A percentile compares a stretch with the other conserved stretches of the same genome.
Conservation (phyloP, 2,797 vertebrate species). For the Eupleurogrammus muticus region DNA sequence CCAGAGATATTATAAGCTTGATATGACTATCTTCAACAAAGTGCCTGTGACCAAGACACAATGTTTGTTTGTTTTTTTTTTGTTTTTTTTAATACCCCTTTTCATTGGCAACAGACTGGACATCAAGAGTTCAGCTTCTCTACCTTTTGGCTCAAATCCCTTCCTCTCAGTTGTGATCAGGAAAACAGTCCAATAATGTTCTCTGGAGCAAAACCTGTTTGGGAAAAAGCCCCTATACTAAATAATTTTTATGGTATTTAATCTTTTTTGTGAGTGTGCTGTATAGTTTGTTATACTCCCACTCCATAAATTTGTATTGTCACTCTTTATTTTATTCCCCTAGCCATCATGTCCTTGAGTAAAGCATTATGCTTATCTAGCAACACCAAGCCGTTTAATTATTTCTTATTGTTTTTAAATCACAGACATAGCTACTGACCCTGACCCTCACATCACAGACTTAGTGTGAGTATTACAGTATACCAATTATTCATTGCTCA, state of each 20-base stretch:
- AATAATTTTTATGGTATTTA: slow-evolving; percentile 21
- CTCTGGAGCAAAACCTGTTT: slow-evolving; percentile 40
- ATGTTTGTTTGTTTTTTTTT: no score
- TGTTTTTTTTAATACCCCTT: slow-evolving; percentile 32
- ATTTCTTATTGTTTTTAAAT: slow-evolving; percentile 62
- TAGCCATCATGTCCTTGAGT: slow-evolving; percentile 62
- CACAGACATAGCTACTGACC: slow-evolving; percentile 53
- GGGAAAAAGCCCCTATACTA: not conserved
- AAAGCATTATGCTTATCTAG: slow-evolving; percentile 65
- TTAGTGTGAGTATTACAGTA: slow-evolving; percentile 4
- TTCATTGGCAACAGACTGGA: slow-evolving; percentile 40
- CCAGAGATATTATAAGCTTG: slow-evolving; percentile 19
- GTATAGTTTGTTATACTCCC: slow-evolving; percentile 49
- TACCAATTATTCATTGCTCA: slow-evolving; percentile 7
- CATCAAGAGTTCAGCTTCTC: slow-evolving; percentile 49
- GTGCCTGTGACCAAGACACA: slow-evolving; percentile 25
- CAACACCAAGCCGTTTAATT: slow-evolving; percentile 66
- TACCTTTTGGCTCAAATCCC: slow-evolving; percentile 40
- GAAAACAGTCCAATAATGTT: slow-evolving; percentile 42
- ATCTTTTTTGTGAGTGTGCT: slow-evolving; percentile 43
- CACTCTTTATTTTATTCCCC: slow-evolving; percentile 54
- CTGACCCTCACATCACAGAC: slow-evolving; percentile 28
- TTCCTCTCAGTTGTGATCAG: slow-evolving; percentile 32
- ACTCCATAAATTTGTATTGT: slow-evolving; percentile 59
- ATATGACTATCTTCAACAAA: slow-evolving; percentile 23